phyloP scores from a whole-genome alignment of 2,797 vertebrate species.

The Simalia tracyae region DNA sequence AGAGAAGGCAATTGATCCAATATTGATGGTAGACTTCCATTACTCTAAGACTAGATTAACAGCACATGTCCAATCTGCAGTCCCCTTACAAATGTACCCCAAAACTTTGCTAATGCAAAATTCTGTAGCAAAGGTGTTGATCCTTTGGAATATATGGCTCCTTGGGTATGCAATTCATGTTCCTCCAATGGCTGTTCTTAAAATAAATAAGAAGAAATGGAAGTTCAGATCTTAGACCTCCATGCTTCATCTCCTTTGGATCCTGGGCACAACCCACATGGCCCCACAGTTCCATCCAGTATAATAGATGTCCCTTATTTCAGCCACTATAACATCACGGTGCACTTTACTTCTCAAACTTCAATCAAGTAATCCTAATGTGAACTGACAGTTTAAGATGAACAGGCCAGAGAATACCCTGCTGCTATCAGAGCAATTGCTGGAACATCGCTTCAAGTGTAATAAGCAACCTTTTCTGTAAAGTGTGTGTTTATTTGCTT shows the following conservation, averaged over 20 bases:
- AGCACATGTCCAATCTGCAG: not conserved
- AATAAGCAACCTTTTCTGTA: not conserved
- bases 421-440: not conserved
- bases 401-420: not conserved
- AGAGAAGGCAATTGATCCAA: too few relatives aligned
- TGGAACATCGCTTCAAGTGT: not conserved
- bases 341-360: not conserved
- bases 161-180: not conserved
- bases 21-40: too few relatives aligned
- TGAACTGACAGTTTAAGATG: conserved; percentile 12
- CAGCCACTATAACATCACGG: not conserved
- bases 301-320: not conserved
- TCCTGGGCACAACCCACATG: not conserved
- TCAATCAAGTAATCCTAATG: not conserved
- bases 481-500: not conserved
- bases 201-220: not conserved
- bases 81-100: not conserved
- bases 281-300: not conserved
- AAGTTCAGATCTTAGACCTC: not conserved
- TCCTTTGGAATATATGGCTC: not conserved
- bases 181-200: not conserved
- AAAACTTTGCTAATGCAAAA: not conserved
- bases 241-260: not conserved
- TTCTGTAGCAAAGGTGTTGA: not conserved
- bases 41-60: not conserved